A percentile compares a stretch with the other conserved stretches of the same genome.
Conservation (phyloP, 2,888 invertebrate genomes). For the Chironomus tentans region DNA sequence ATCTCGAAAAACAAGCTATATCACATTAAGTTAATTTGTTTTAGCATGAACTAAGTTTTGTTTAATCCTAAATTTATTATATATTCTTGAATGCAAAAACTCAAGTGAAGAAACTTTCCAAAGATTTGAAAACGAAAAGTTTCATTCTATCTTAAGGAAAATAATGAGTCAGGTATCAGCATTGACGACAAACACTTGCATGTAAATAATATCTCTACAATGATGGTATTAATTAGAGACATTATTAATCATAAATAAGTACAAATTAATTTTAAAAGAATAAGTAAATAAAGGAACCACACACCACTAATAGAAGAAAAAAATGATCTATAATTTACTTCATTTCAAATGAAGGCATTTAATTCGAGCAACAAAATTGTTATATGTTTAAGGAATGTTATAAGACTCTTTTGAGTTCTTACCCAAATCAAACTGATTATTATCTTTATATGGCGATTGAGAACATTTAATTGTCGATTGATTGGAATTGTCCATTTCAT, state of each 20-base stretch:
- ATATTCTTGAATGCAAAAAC: not conserved
- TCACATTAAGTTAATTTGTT: too few relatives aligned
- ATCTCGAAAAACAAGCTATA: too few relatives aligned
- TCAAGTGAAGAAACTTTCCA: too few relatives aligned
- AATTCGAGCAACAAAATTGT: conserved; percentile 9
- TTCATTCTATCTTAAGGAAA: not conserved
- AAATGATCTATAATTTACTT: not conserved
- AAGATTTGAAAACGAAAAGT: too few relatives aligned
- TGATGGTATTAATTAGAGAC: too few relatives aligned
- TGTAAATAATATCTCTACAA: too few relatives aligned
- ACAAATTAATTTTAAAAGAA: not conserved
- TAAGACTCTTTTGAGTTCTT: conserved; percentile 27
- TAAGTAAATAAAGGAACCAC: conserved; percentile 3
- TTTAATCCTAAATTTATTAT: too few relatives aligned
- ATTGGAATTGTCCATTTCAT: not conserved
- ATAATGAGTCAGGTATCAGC: not conserved
- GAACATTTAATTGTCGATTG: not conserved
- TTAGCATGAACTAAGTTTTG: too few relatives aligned
- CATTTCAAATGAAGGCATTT: not conserved
- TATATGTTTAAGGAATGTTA: not conserved
- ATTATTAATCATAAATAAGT: too few relatives aligned
- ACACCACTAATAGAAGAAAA: conserved; percentile 14
- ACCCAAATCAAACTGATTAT: conserved; percentile 33
- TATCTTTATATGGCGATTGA: conserved; percentile 31
- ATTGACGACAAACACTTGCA: too few relatives aligned